Evolutionary conservation across 1,140 invertebrate genomes (phyloP).

Genomic region (Trinorchestia longiramus): DNA sequence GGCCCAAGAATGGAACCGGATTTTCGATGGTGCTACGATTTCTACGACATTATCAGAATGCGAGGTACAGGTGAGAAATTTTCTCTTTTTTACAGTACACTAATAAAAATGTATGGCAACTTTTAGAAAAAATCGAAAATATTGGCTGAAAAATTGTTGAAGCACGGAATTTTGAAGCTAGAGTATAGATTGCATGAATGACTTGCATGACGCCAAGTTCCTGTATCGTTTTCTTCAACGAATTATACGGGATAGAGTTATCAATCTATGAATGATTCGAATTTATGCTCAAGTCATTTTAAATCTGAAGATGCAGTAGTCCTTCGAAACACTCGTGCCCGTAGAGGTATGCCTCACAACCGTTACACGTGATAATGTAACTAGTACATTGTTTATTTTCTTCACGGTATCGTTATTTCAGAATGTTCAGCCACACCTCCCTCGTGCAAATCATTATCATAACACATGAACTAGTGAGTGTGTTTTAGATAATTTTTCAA

Average conservation of each 20-base stretch:
- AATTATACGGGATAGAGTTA: background rate
- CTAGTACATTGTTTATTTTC: background rate
- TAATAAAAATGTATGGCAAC: background rate
- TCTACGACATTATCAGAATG: background rate
- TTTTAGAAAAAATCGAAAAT: background rate
- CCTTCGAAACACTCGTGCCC: background rate
- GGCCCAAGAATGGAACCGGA: background rate
- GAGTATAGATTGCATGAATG: background rate
- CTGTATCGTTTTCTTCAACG: background rate
- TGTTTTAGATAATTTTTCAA: too few relatives aligned
- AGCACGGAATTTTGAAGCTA: background rate
- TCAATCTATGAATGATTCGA: background rate
- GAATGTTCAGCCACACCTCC: background rate
- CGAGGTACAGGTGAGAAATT: background rate
- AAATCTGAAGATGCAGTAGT: background rate
- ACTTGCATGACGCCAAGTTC: background rate
- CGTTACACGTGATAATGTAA: background rate
- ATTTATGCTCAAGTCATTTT: background rate
- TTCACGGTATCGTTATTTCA: background rate
- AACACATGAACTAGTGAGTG: too few relatives aligned
- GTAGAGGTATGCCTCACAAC: background rate
- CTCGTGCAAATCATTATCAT: too few relatives aligned
- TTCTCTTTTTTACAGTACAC: background rate
- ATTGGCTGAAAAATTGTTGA: background rate
- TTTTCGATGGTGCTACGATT: background rate